Percentiles rank a stretch among this genome's conserved stretches.
These are phyloP conservation scores for Plemyria rubiginata DNA, from an alignment of 2,888 invertebrate species.

Conservation along the genomic window DNA sequence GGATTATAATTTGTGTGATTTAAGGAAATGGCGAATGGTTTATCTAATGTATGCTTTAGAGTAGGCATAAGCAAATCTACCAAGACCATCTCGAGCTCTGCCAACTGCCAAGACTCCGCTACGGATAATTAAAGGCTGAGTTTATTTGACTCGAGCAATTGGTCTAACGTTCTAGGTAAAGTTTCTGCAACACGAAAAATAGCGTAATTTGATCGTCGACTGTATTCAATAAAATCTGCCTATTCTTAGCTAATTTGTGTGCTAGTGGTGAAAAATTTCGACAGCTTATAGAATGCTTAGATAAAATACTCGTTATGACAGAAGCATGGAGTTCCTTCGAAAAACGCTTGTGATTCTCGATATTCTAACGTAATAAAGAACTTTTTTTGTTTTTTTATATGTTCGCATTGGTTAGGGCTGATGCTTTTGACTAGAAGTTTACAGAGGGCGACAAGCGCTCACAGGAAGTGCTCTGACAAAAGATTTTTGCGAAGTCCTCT, in stretches of 20 bases:
- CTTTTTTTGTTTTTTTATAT: not conserved
- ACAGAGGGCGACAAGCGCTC: not conserved
- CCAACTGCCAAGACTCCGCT: not conserved
- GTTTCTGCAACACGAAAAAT: too few species aligned
- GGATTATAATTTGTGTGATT: conserved; percentile 3
- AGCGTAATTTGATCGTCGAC: too few species aligned
- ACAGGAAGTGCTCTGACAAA: conserved; percentile 5
- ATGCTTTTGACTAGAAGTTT: not conserved
- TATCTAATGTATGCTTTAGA: not conserved
- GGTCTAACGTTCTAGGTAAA: too few species aligned
- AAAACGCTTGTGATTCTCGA: not conserved
- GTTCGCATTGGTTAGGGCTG: not conserved
- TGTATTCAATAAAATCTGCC: too few species aligned
- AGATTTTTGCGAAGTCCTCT: conserved; percentile 7
- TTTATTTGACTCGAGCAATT: not conserved
- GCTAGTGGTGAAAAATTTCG: not conserved
- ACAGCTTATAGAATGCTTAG: not conserved
- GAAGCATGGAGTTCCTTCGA: not conserved
- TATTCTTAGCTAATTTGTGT: not conserved
- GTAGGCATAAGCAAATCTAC: not conserved
- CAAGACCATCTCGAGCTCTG: not conserved
- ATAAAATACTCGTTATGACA: not conserved
- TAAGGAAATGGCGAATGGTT: not conserved
- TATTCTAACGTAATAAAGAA: conserved; percentile 3
- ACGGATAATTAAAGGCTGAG: not conserved